These are phyloP conservation scores for Stenopsyche tienmushanensis DNA, from an alignment of 1,140 invertebrate species.

Conservation along the genomic window DNA sequence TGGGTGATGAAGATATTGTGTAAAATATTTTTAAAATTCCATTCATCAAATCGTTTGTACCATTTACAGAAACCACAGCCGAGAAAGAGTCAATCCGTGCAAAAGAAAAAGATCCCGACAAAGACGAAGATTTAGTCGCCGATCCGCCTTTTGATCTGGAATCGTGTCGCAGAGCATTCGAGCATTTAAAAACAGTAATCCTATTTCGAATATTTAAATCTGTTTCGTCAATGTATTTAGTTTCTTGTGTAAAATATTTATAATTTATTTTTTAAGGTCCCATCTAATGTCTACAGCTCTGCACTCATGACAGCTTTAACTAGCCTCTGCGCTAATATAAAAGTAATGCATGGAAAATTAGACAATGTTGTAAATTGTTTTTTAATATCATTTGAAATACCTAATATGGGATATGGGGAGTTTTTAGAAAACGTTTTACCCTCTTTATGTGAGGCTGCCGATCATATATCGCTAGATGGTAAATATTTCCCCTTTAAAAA, in stretches of 20 bases:
- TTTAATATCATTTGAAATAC: slow-evolving; percentile 86
- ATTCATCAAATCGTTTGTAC: slow-evolving; percentile 7
- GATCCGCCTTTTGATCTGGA: slow-evolving; percentile 50
- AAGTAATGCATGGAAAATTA: slow-evolving; percentile 47
- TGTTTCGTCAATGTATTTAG: background rate
- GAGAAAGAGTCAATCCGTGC: slow-evolving; percentile 46
- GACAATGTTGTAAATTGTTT: slow-evolving; percentile 73
- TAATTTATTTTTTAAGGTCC: slow-evolving; percentile 45
- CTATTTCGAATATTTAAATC: background rate
- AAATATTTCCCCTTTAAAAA: too few relatives aligned
- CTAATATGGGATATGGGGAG: slow-evolving; percentile 71
- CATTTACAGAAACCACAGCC: slow-evolving; percentile 26
- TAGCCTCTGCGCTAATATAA: slow-evolving; percentile 70
- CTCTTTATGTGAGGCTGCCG: slow-evolving; percentile 76
- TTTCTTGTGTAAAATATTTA: background rate
- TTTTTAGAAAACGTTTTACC: slow-evolving; percentile 82
- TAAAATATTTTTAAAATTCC: background rate
- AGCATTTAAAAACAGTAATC: slow-evolving; percentile 52
- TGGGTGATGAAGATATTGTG: too few relatives aligned
- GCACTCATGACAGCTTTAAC: slow-evolving; percentile 79
- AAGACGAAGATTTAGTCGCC: slow-evolving; percentile 71
- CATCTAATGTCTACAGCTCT: slow-evolving; percentile 57
- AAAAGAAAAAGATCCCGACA: slow-evolving; percentile 76
- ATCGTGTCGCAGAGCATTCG: slow-evolving; percentile 52
- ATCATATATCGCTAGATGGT: slow-evolving; percentile 66